Conservation (phyloP, 1,140 invertebrate species). For the Trachelipus rathkii region DNA sequence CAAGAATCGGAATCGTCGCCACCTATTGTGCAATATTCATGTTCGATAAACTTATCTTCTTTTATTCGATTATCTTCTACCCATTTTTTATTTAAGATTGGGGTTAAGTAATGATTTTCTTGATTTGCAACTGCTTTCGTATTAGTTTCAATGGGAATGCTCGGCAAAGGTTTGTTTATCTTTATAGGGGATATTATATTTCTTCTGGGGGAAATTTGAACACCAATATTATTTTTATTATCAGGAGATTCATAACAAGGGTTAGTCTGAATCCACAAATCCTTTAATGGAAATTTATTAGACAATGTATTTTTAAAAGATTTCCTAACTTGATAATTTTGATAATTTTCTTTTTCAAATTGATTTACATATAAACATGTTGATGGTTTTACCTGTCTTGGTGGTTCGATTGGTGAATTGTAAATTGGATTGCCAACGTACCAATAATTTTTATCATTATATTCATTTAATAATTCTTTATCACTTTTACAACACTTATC, state of each 20-base stretch:
- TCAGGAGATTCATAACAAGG: constrained; percentile 40
- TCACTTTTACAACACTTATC: not conserved
- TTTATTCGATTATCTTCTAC: not conserved
- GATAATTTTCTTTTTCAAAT: constrained; percentile 41
- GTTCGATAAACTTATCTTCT: constrained; percentile 36
- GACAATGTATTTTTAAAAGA: not conserved
- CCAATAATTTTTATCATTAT: constrained; percentile 21
- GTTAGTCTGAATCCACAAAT: constrained; percentile 37
- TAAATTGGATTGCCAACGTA: constrained; percentile 43
- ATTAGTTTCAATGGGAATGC: not conserved
- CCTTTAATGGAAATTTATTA: not conserved
- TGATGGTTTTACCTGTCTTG: not conserved
- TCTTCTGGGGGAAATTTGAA: not conserved
- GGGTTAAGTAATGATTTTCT: constrained; percentile 29
- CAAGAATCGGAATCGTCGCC: constrained; percentile 45
- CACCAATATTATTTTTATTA: constrained; percentile 3
- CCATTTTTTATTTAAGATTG: constrained; percentile 22
- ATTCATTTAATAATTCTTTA: not conserved
- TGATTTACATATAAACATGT: constrained; percentile 11
- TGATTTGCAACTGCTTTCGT: not conserved
- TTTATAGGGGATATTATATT: not conserved
- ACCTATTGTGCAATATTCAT: constrained; percentile 44
- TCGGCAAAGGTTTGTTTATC: not conserved
- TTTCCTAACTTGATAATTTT: constrained; percentile 32
- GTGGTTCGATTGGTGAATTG: constrained; percentile 27